Conservation (phyloP, 2,797 vertebrate genomes). For the Octomys mimax region DNA sequence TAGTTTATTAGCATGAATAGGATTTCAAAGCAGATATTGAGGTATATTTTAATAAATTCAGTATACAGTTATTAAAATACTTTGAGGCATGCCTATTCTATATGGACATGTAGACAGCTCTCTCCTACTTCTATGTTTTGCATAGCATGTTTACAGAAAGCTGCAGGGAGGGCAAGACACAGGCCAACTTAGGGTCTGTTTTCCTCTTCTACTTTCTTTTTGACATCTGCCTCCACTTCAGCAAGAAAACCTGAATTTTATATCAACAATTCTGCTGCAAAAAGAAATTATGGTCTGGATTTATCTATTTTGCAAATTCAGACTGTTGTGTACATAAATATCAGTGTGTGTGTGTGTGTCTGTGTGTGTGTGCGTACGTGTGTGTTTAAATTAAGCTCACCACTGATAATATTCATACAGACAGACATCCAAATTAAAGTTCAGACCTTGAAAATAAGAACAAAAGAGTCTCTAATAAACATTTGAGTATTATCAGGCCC, state of each 20-base stretch:
- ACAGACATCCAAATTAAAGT: background rate
- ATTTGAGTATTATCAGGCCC: background rate
- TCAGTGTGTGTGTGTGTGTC: background rate
- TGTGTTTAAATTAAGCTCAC: background rate
- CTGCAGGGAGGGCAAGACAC: background rate
- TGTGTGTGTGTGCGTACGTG: background rate
- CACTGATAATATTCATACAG: background rate
- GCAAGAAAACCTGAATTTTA: background rate
- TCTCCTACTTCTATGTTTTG: background rate
- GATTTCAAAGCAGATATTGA: constrained; percentile 8
- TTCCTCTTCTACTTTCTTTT: background rate
- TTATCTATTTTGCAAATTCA: constrained; percentile 31
- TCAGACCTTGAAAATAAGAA: constrained; percentile 6
- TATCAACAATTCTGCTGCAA: background rate
- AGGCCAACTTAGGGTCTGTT: background rate
- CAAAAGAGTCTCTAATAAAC: background rate
- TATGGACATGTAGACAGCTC: background rate
- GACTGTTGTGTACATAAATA: background rate
- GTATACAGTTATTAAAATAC: background rate
- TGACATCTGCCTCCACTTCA: background rate
- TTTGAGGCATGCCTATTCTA: background rate
- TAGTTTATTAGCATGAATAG: background rate
- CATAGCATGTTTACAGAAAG: background rate
- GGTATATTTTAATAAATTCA: constrained; percentile 34
- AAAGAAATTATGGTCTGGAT: background rate